A percentile compares a stretch with the other conserved stretches of the same genome.
phyloP scores from a whole-genome alignment of 2,888 invertebrate genomes.

The Zygothrica quintamaculata region DNA sequence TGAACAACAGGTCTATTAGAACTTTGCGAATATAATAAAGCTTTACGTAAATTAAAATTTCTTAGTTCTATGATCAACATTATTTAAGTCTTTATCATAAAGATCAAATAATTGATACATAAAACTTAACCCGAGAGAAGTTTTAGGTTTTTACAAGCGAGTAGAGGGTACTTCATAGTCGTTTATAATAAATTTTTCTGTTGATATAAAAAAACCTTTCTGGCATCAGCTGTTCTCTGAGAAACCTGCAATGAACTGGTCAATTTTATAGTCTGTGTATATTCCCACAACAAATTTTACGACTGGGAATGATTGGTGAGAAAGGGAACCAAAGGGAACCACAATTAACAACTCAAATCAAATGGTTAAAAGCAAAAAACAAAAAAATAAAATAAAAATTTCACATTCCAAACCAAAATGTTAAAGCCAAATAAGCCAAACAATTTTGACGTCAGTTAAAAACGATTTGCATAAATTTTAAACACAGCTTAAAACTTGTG shows the following conservation, averaged over 20 bases:
- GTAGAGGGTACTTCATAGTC: too few species aligned
- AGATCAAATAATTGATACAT: too few species aligned
- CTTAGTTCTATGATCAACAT: too few species aligned
- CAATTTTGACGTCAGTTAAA: conserved; percentile 81
- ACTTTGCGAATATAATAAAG: too few species aligned
- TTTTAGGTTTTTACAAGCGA: too few species aligned
- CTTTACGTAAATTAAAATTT: too few species aligned
- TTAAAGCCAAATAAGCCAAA: conserved; percentile 13
- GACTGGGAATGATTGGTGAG: background rate
- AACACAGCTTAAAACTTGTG: conserved; percentile 50
- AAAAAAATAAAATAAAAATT: conserved; percentile 59
- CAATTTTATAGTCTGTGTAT: conserved; percentile 22
- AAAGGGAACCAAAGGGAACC: background rate
- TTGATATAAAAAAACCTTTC: background rate
- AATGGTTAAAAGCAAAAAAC: conserved; percentile 32
- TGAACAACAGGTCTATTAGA: too few species aligned
- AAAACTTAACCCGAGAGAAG: too few species aligned
- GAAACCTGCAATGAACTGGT: conserved; percentile 17
- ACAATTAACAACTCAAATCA: conserved; percentile 61
- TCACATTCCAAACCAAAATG: conserved; percentile 72
- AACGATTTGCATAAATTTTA: conserved; percentile 65
- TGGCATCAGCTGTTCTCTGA: conserved; percentile 41
- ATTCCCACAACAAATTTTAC: conserved; percentile 57
- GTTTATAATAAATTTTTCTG: too few species aligned
- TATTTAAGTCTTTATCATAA: too few species aligned